Evolutionary conservation across 2,113 vertebrate species (phyloP).

Genomic region (Mugil cephalus): DNA sequence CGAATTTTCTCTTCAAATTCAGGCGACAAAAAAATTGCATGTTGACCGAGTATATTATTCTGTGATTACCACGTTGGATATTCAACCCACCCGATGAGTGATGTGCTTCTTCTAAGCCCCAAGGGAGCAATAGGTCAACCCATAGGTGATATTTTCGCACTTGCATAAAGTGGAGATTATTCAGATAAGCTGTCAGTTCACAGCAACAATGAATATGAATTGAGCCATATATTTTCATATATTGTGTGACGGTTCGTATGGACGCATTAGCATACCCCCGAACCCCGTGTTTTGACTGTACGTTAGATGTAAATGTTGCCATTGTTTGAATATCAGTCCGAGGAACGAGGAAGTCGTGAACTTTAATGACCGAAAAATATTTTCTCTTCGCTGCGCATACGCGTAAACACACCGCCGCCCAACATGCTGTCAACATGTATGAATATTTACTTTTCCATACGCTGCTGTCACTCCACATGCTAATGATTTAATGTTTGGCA

Average conservation of each 20-base stretch:
- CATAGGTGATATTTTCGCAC: slow-evolving; percentile 64
- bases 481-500: slow-evolving; percentile 68
- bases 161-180: slow-evolving; percentile 74
- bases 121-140: slow-evolving; percentile 53
- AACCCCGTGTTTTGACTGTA: slow-evolving; percentile 13
- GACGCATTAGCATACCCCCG: slow-evolving; percentile 10
- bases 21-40: neutral
- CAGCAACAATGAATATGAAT: slow-evolving; percentile 68
- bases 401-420: neutral
- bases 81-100: slow-evolving; percentile 47
- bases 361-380: slow-evolving; percentile 16
- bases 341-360: slow-evolving; percentile 19
- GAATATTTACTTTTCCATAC: slow-evolving; percentile 34
- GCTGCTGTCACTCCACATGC: slow-evolving; percentile 49
- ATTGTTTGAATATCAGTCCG: slow-evolving; percentile 24
- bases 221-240: slow-evolving; percentile 68
- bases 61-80: slow-evolving; percentile 25
- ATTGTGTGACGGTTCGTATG: slow-evolving; percentile 48
- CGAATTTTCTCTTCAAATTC: slow-evolving; percentile 22
- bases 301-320: slow-evolving; percentile 2
- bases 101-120: slow-evolving; percentile 39
- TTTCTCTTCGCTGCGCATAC: neutral
- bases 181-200: slow-evolving; percentile 68
- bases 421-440: slow-evolving; percentile 30
- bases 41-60: slow-evolving; percentile 12